These are phyloP conservation scores for Alcis repandata DNA, from an alignment of 2,888 invertebrate species.

Conservation along the genomic window DNA sequence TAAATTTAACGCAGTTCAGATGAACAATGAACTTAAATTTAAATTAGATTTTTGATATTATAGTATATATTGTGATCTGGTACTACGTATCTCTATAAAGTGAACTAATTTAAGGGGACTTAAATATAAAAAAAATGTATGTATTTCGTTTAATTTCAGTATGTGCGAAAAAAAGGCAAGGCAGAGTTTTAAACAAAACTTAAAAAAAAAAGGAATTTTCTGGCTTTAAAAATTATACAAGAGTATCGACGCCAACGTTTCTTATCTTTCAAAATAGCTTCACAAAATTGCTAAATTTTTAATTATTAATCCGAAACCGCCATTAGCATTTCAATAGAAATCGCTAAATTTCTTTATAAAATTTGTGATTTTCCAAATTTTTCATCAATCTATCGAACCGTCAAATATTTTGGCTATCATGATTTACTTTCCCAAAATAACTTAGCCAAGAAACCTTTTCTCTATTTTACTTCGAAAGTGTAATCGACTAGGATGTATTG, in stretches of 20 bases:
- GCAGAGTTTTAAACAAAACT: too few species aligned
- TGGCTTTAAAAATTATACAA: too few species aligned
- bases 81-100: too few species aligned
- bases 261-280: not conserved
- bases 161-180: too few species aligned
- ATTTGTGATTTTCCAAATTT: conserved; percentile 17
- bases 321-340: not conserved
- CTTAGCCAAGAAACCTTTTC: not conserved
- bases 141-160: too few species aligned
- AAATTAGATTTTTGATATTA: too few species aligned
- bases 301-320: not conserved
- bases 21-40: too few species aligned
- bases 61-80: too few species aligned
- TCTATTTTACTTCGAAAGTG: not conserved
- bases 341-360: conserved; percentile 8
- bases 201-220: too few species aligned
- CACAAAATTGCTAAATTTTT: not conserved
- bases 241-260: not conserved
- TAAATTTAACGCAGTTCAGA: not conserved
- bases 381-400: conserved; percentile 23
- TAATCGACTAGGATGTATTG: not conserved
- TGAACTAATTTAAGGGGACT: too few species aligned
- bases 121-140: too few species aligned
- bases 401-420: conserved; percentile 11
- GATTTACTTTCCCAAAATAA: conserved; percentile 18